Conservation (phyloP, 2,888 invertebrate species). For the Drosophila robusta region DNA sequence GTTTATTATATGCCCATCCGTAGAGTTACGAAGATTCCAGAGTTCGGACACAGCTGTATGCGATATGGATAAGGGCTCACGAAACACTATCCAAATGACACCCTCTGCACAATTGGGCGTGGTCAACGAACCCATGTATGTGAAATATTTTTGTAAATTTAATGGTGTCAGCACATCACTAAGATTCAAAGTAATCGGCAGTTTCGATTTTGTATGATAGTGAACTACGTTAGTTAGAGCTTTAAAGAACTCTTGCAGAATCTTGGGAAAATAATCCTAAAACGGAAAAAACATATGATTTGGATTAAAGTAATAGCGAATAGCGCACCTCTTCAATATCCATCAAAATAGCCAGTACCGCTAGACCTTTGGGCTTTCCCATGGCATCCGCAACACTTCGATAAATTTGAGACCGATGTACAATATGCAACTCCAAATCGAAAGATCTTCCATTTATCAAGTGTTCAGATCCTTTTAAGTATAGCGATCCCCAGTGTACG, state of each 20-base stretch:
- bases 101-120: background rate
- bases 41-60: background rate
- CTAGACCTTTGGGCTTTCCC: background rate
- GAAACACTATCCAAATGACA: conserved; percentile 5
- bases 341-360: background rate
- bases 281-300: background rate
- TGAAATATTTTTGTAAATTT: background rate
- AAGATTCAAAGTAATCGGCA: background rate
- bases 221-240: no score
- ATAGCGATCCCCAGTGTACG: conserved; percentile 8
- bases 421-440: conserved; percentile 14
- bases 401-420: background rate
- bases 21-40: background rate
- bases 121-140: conserved; percentile 6
- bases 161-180: accelerated
- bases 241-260: no score
- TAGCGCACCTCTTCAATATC: background rate
- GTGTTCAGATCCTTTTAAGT: background rate
- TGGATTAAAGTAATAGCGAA: background rate
- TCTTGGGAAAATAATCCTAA: background rate
- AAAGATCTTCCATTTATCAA: background rate
- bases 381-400: background rate
- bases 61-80: background rate
- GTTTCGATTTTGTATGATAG: no score
- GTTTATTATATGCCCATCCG: background rate